phyloP scores from a whole-genome alignment of 2,113 vertebrate species.

The Cyphomyrus discorhynchus region DNA sequence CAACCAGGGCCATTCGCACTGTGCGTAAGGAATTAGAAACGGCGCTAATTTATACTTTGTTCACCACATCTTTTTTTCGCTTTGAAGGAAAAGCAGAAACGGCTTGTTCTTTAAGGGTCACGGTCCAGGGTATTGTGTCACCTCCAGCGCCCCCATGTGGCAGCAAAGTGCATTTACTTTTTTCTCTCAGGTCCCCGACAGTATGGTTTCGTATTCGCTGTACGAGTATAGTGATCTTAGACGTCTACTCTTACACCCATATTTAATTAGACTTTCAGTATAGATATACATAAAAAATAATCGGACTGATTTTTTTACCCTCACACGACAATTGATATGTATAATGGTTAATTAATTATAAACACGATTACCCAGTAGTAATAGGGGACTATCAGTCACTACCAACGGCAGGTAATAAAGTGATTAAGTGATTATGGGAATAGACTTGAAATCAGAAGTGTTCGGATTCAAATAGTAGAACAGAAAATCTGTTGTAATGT shows the following conservation, averaged over 20 bases:
- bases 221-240: background rate
- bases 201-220: background rate
- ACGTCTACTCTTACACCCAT: background rate
- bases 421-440: background rate
- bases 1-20: background rate
- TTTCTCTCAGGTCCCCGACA: conserved; percentile 9
- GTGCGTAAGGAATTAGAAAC: background rate
- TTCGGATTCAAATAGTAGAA: background rate
- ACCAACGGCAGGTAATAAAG: background rate
- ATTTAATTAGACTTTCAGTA: background rate
- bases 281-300: background rate
- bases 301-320: background rate
- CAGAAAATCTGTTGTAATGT: background rate
- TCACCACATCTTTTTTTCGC: conserved; percentile 4
- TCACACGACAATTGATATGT: background rate
- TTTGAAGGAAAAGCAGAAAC: background rate
- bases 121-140: conserved; percentile 7
- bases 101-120: background rate
- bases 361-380: background rate
- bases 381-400: background rate
- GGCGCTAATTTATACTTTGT: conserved; percentile 6
- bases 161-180: conserved; percentile 41
- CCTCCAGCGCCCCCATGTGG: conserved; percentile 37
- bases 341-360: background rate
- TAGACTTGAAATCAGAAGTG: background rate